Percentiles rank a stretch among this genome's conserved stretches.
phyloP scores from a whole-genome alignment of 2,797 vertebrate species.

The Huso huso region DNA sequence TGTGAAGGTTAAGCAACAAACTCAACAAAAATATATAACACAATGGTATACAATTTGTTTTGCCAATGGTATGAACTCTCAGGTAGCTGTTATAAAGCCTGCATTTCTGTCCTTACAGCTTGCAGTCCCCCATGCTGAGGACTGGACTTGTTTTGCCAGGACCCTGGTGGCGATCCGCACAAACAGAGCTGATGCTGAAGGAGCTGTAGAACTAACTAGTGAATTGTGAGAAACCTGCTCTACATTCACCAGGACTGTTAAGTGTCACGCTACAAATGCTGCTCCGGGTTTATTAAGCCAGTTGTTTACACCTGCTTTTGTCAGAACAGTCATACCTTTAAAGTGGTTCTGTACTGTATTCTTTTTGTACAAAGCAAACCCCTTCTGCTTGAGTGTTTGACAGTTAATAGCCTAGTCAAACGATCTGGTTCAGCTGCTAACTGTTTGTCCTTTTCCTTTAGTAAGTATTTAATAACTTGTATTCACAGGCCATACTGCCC shows the following conservation, averaged over 20 bases:
- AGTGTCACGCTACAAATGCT: slow-evolving; percentile 9
- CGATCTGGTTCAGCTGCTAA: not conserved
- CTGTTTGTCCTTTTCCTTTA: slow-evolving; percentile 15
- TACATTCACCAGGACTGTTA: slow-evolving; percentile 7
- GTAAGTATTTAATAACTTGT: slow-evolving; percentile 58
- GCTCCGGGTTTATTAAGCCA: no score
- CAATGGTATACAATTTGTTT: no score
- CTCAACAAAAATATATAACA: no score
- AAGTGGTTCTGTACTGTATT: not conserved
- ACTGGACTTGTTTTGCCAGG: slow-evolving; percentile 81
- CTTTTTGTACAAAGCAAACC: not conserved
- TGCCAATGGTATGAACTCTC: no score
- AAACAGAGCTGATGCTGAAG: slow-evolving; percentile 83
- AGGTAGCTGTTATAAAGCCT: no score
- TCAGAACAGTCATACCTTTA: not conserved
- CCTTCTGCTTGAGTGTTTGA: not conserved
- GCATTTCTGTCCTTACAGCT: slow-evolving; percentile 56
- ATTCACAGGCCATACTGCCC: slow-evolving; percentile 54
- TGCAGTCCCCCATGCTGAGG: slow-evolving; percentile 77
- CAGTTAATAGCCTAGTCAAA: not conserved
- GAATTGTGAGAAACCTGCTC: not conserved
- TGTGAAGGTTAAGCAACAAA: no score
- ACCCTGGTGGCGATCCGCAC: slow-evolving; percentile 90
- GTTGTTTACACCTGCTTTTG: not conserved
- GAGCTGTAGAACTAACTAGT: slow-evolving; percentile 71